Percentiles rank a stretch among this genome's conserved stretches.
phyloP scores from a whole-genome alignment of 53 echinoderm and acorn worm genomes.

The Mesocentrotus franciscanus region DNA sequence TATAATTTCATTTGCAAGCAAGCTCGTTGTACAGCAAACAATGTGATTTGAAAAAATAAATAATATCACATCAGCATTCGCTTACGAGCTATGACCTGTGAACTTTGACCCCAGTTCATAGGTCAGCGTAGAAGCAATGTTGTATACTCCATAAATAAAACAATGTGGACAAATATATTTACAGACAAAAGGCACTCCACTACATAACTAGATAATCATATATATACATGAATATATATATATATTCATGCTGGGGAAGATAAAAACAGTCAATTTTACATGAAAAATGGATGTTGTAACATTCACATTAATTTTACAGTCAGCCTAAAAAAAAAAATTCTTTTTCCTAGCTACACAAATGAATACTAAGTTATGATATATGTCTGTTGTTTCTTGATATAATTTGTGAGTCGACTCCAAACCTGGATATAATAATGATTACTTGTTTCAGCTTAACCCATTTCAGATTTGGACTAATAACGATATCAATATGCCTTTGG shows the following conservation, averaged over 20 bases:
- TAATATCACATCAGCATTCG: background rate
- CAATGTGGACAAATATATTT: background rate
- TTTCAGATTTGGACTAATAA: background rate
- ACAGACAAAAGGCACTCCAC: conserved; percentile 31
- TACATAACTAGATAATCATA: background rate
- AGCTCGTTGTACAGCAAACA: background rate
- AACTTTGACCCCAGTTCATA: background rate
- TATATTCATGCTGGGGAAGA: background rate
- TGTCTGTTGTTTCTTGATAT: background rate
- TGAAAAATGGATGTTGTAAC: background rate
- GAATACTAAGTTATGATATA: background rate
- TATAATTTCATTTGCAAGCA: background rate
- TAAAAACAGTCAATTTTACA: background rate
- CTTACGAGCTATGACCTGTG: background rate
- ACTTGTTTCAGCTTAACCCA: background rate
- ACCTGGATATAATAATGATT: background rate
- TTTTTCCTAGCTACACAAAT: background rate
- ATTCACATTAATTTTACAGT: background rate
- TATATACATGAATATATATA: conserved; percentile 11
- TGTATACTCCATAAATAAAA: conserved; percentile 32
- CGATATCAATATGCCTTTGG: background rate
- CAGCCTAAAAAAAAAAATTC: conserved; percentile 12
- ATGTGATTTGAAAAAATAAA: conserved; percentile 4
- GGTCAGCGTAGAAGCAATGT: background rate
- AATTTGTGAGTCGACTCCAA: background rate